These are phyloP conservation scores for Eupsilia transversa DNA, from an alignment of 2,888 invertebrate genomes.

Conservation along the genomic window DNA sequence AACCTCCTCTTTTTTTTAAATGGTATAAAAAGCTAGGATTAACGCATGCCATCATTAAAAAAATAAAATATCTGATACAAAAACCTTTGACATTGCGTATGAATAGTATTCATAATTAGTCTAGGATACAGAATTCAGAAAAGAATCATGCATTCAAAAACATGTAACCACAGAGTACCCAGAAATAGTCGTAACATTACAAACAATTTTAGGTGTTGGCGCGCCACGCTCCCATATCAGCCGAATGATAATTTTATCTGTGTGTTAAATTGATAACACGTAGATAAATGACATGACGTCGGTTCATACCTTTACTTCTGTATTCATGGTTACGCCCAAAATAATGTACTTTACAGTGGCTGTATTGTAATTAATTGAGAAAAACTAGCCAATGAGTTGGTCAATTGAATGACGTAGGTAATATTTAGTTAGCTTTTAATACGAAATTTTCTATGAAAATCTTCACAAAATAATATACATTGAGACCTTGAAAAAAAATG, in stretches of 20 bases:
- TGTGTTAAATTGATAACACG: slow-evolving; percentile 78
- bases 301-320: slow-evolving; percentile 62
- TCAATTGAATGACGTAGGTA: background rate
- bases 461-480: too few species aligned
- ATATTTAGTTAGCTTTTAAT: background rate
- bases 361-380: background rate
- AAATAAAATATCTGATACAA: too few species aligned
- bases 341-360: slow-evolving; percentile 35
- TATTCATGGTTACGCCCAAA: slow-evolving; percentile 58
- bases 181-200: slow-evolving; percentile 50
- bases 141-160: slow-evolving; percentile 25
- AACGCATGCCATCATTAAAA: background rate
- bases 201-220: slow-evolving; percentile 57
- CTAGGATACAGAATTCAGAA: too few species aligned
- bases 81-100: too few species aligned
- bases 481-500: background rate
- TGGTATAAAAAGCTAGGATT: background rate
- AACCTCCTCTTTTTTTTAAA: too few species aligned
- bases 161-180: slow-evolving; percentile 21
- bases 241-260: slow-evolving; percentile 81
- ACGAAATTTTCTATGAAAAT: background rate
- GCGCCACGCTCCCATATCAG: slow-evolving; percentile 73
- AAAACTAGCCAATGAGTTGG: background rate
- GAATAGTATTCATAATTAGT: too few species aligned
- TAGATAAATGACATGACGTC: slow-evolving; percentile 78